Base-by-base conservation (phyloP, 2,888 invertebrate species). In the Plebejus anna region DNA sequence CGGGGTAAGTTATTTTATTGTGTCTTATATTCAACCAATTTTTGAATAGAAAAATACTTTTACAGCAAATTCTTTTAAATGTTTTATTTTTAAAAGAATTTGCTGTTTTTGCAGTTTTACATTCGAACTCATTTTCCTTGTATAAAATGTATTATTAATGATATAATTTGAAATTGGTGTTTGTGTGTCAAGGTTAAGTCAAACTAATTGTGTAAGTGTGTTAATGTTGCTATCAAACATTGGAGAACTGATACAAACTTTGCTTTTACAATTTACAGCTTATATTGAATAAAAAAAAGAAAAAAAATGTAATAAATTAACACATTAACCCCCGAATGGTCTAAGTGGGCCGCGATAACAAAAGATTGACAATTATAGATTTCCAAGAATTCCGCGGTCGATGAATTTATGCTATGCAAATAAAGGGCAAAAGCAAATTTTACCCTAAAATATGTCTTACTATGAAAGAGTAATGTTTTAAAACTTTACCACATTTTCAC, bases 1-100 rank as follows among this genome's bases (percentile, higher is more conserved):
- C 88, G 95, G 96, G 93, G 96, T 97, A 89, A 94, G 94, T 77
- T 36, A 59, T 61, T 47, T 42, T 36, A 28, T 73, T 73, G 4
- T 36, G 3, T 28, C 9, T 61, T 61, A 61, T 28, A 28, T 61
- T 11, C 9, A 66, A 5, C 13, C 32, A 32, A 66, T 4, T 66
- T 32, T 36, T 32, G 13, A 66, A 66, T 66, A 66, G n/a, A 59
- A 22, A 59, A 32, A 28, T 11, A 66, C 61, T 66, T 66, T 66
- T 66, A 59, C 36, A 70, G 1, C 6, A 70, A 71, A 71, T 42
- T 47, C 9, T 72, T 22, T 22, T 16, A 28, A 72, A 13, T 6
- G 13, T 72, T 22, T 22, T 22, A 22, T 22, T 22, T 22, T 22
- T 22, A 22, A 22, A 22, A 22, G 22, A 22, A 22, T 22, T 22